phyloP scores from a whole-genome alignment of 2,797 vertebrate genomes.

The Myotis planiceps region DNA sequence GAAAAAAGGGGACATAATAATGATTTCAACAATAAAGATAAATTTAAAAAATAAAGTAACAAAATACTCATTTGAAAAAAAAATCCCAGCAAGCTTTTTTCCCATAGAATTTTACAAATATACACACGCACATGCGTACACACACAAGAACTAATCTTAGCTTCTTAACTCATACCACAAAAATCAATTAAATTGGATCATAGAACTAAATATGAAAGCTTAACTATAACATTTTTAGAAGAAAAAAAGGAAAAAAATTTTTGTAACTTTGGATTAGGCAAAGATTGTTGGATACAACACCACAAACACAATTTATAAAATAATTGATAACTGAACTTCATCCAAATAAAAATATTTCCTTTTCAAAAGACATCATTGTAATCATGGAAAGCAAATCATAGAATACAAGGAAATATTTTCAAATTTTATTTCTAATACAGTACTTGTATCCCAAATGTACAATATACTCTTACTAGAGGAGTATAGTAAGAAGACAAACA shows the following conservation, averaged over 20 bases:
- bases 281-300: background rate
- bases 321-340: background rate
- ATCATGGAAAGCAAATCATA: background rate
- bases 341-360: background rate
- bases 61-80: background rate
- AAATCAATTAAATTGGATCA: background rate
- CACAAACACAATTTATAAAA: background rate
- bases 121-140: background rate
- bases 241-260: background rate
- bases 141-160: background rate
- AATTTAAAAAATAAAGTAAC: no score
- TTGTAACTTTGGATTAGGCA: background rate
- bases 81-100: background rate
- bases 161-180: background rate
- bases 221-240: background rate
- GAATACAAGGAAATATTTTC: background rate
- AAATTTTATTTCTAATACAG: background rate
- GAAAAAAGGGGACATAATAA: no score
- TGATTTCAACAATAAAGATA: no score
- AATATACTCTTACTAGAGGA: background rate
- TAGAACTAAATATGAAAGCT: background rate
- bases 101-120: background rate
- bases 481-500: background rate
- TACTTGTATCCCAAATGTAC: background rate
- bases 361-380: background rate